phyloP scores from a whole-genome alignment of 1,140 invertebrate genomes.

The Drosophila yakuba region DNA sequence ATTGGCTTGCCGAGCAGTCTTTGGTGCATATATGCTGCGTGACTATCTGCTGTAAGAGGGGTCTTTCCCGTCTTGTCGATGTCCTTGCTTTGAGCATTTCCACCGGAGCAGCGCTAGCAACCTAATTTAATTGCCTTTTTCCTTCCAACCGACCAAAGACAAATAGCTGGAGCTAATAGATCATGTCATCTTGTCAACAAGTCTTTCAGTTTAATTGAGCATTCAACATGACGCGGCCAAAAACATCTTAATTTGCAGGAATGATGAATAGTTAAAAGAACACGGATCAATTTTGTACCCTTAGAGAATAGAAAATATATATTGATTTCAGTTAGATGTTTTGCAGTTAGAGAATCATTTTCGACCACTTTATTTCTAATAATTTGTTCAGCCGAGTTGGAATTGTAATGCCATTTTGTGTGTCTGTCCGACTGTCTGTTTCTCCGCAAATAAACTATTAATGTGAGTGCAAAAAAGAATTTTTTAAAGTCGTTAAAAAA shows the following conservation, averaged over 20 bases:
- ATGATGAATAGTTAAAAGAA: not conserved
- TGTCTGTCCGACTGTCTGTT: no score
- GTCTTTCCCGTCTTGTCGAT: slow-evolving; percentile 9
- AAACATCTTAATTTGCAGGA: slow-evolving; percentile 31
- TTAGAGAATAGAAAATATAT: no score
- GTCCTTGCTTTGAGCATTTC: slow-evolving; percentile 17
- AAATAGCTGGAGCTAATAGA: slow-evolving; percentile 80
- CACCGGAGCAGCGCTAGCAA: slow-evolving; percentile 13
- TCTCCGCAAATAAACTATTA: no score
- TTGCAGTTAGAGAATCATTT: no score
- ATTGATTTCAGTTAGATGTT: no score
- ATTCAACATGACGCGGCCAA: slow-evolving; percentile 32
- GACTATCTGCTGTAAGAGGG: slow-evolving; percentile 56
- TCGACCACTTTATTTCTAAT: no score
- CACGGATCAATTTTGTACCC: not conserved
- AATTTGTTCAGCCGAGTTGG: no score
- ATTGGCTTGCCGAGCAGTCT: slow-evolving; percentile 41
- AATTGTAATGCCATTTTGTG: no score
- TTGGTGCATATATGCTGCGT: slow-evolving; percentile 56
- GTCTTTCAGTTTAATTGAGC: slow-evolving; percentile 68
- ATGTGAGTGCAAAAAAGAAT: no score
- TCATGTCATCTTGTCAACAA: slow-evolving; percentile 80
- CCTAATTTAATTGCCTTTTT: slow-evolving; percentile 77
- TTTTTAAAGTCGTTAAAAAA: no score
- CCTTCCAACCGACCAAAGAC: slow-evolving; percentile 49